These are phyloP conservation scores for Meda fulgida DNA, from an alignment of 2,797 vertebrate species.

Conservation along the genomic window DNA sequence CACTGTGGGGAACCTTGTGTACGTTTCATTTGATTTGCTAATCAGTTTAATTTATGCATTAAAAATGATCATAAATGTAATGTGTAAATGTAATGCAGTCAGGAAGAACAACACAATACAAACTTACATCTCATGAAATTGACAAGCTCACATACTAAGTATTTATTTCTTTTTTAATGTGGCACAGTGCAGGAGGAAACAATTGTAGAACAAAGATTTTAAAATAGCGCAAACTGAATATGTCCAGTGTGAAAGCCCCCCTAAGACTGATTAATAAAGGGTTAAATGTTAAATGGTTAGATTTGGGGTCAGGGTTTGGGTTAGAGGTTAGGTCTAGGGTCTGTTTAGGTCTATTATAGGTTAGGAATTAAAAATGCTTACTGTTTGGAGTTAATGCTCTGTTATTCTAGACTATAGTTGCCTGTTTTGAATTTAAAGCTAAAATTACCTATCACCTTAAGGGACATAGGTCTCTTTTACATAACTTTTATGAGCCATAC, in stretches of 20 bases:
- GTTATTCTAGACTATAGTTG: slow-evolving; percentile 13
- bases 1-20: neutral
- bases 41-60: neutral
- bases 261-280: neutral
- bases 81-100: slow-evolving; percentile 5
- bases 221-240: neutral
- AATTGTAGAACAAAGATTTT: neutral
- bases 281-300: neutral
- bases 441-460: slow-evolving; percentile 2
- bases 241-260: neutral
- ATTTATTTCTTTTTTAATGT: neutral
- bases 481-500: slow-evolving; percentile 59
- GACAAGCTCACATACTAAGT: neutral
- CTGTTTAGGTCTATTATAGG: neutral
- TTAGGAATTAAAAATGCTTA: slow-evolving; percentile 12
- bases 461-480: slow-evolving; percentile 7
- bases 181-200: neutral
- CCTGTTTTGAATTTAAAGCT: slow-evolving; percentile 34
- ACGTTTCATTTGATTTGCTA: neutral
- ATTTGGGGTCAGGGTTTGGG: neutral
- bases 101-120: neutral
- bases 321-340: slow-evolving; percentile 8
- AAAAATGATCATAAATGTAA: neutral
- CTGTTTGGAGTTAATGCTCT: slow-evolving; percentile 28
- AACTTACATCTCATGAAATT: neutral